Percentiles rank a stretch among this genome's conserved stretches.
These are phyloP conservation scores for Phasia obesa DNA, from an alignment of 2,888 invertebrate species.

Conservation along the genomic window DNA sequence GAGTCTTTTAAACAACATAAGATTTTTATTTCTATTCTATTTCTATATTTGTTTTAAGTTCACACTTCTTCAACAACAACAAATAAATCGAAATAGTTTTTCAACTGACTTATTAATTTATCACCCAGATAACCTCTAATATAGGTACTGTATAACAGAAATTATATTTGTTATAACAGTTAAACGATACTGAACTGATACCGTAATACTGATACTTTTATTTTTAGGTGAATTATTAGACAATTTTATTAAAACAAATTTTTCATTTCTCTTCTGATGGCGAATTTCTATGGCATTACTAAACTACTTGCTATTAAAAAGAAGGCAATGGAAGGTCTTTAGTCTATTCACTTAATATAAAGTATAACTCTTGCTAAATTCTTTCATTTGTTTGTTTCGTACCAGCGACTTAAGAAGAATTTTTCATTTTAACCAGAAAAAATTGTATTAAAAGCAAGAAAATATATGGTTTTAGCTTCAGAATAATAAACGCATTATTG, in stretches of 20 bases:
- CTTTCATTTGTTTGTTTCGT: conserved; percentile 17
- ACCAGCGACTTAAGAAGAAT: conserved; percentile 31
- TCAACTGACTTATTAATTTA: no score
- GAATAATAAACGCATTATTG: conserved; percentile 71
- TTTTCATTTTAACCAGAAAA: conserved; percentile 44
- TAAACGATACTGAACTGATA: no score
- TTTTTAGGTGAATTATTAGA: conserved; percentile 64
- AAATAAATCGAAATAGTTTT: no score
- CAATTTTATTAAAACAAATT: conserved; percentile 62
- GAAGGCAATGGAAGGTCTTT: not conserved
- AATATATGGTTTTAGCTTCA: conserved; percentile 65
- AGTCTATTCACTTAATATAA: conserved; percentile 28
- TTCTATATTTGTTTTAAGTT: no score
- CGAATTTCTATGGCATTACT: conserved; percentile 11
- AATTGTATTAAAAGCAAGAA: conserved; percentile 18
- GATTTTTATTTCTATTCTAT: no score
- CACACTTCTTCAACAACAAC: no score
- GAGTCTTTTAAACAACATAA: no score
- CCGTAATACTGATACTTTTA: not conserved
- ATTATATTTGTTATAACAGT: no score
- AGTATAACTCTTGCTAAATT: conserved; percentile 49
- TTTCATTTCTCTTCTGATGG: conserved; percentile 30
- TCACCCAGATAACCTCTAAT: no score
- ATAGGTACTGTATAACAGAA: no score
- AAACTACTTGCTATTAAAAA: not conserved